A percentile compares a stretch with the other conserved stretches of the same genome.
phyloP scores from a whole-genome alignment of 2,888 invertebrate species.

The Caenorhabditis drosophilae region DNA sequence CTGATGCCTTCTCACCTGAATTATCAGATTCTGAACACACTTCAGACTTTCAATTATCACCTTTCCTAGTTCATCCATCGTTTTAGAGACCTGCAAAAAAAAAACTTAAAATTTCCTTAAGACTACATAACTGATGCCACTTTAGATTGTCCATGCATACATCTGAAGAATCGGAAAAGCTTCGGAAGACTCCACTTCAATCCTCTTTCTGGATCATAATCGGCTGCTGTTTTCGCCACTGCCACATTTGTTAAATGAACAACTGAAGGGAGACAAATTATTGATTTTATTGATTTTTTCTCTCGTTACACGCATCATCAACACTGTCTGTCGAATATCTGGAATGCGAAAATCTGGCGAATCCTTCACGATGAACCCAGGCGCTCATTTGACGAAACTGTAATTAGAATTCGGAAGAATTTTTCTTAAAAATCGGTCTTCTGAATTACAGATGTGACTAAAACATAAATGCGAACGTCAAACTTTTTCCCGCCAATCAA shows the following conservation, averaged over 20 bases:
- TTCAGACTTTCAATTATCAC: slow-evolving; percentile 58
- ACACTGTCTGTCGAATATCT: slow-evolving; percentile 74
- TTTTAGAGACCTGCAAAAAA: slow-evolving; percentile 48
- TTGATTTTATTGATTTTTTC: slow-evolving; percentile 3
- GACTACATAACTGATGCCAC: slow-evolving; percentile 66
- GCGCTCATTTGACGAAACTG: slow-evolving; percentile 83
- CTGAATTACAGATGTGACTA: slow-evolving; percentile 72
- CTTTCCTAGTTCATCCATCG: slow-evolving; percentile 49
- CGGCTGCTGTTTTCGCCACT: slow-evolving; percentile 82
- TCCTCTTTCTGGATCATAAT: slow-evolving; percentile 74
- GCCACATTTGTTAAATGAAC: slow-evolving; percentile 73
- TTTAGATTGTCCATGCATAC: slow-evolving; percentile 73
- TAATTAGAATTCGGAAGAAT: slow-evolving; percentile 5
- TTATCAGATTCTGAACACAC: slow-evolving; percentile 59
- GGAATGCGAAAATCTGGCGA: slow-evolving; percentile 75
- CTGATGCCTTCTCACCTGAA: too few relatives aligned
- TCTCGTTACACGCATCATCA: slow-evolving; percentile 73
- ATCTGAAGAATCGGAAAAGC: slow-evolving; percentile 74
- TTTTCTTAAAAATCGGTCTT: not conserved
- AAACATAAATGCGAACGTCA: slow-evolving; percentile 76
- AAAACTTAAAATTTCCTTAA: slow-evolving; percentile 1
- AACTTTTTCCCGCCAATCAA: slow-evolving; percentile 76
- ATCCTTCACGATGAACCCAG: slow-evolving; percentile 83
- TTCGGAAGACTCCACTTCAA: slow-evolving; percentile 75
- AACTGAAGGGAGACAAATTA: slow-evolving; percentile 34